Conservation (phyloP, 2,888 invertebrate species). For the Malachius bipustulatus region DNA sequence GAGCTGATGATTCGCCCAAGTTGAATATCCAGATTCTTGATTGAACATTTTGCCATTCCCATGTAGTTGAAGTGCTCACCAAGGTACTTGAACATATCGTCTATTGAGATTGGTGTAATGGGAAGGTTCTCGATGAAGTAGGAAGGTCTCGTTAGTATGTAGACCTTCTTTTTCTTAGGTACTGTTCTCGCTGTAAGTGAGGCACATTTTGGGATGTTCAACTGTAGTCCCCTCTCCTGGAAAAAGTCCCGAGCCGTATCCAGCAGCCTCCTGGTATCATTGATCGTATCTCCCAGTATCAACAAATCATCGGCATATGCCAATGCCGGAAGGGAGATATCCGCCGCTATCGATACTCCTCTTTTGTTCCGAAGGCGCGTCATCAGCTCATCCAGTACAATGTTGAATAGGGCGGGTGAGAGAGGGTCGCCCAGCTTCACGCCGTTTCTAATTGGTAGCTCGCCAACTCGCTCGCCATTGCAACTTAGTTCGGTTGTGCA, state of each 20-base stretch:
- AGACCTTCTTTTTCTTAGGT: background rate
- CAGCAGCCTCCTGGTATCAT: background rate
- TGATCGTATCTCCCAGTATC: background rate
- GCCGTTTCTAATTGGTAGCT: background rate
- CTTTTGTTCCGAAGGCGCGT: background rate
- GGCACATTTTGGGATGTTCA: conserved; percentile 4
- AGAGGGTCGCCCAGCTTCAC: background rate
- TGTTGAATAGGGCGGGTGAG: background rate
- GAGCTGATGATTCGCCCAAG: background rate
- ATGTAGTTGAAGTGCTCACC: background rate
- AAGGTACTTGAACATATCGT: background rate
- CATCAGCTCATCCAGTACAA: background rate
- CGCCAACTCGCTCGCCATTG: conserved; percentile 1
- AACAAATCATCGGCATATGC: background rate
- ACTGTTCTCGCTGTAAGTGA: background rate
- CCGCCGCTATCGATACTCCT: background rate
- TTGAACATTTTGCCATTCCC: background rate
- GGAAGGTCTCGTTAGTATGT: background rate
- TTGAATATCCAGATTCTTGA: background rate
- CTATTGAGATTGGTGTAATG: background rate
- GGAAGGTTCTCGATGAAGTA: background rate
- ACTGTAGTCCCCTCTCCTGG: background rate
- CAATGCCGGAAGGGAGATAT: background rate
- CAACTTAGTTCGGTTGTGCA: background rate
- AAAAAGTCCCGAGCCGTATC: background rate